Conservation (phyloP, 2,113 vertebrate genomes). For the Lepus americanus region DNA sequence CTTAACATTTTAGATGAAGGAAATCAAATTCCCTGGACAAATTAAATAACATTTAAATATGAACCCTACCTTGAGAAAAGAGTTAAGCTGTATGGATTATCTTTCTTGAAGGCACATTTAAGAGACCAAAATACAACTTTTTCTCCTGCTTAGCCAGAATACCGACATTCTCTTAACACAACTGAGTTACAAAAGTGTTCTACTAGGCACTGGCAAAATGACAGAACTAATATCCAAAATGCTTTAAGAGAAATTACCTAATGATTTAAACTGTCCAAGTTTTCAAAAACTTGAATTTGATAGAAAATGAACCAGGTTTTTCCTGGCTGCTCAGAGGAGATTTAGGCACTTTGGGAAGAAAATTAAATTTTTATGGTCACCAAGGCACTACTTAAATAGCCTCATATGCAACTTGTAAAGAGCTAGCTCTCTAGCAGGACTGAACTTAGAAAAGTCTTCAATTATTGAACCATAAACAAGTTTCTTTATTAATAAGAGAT, state of each 20-base stretch:
- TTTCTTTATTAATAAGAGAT: slow-evolving; percentile 43
- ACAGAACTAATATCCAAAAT: slow-evolving; percentile 51
- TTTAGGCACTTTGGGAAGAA: neutral
- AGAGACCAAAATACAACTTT: neutral
- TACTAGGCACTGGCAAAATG: neutral
- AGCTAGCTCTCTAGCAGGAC: slow-evolving; percentile 6
- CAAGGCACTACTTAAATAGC: neutral
- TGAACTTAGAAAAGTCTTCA: neutral
- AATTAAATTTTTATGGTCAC: neutral
- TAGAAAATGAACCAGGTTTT: slow-evolving; percentile 42
- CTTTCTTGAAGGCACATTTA: slow-evolving; percentile 41
- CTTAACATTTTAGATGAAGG: neutral
- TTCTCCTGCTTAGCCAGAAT: slow-evolving; percentile 29
- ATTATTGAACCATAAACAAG: slow-evolving; percentile 13
- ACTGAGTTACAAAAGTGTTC: neutral
- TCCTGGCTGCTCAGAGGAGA: neutral
- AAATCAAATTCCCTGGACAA: slow-evolving; percentile 37
- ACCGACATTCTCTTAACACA: slow-evolving; percentile 47
- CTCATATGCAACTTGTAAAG: neutral
- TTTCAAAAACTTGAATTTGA: slow-evolving; percentile 54
- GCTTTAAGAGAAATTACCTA: slow-evolving; percentile 47
- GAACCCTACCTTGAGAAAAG: slow-evolving; percentile 38
- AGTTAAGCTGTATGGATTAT: slow-evolving; percentile 34
- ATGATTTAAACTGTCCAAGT: slow-evolving; percentile 38
- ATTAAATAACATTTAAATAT: slow-evolving; percentile 61